A percentile compares a stretch with the other conserved stretches of the same genome.
Evolutionary conservation across 2,113 vertebrate species (phyloP).

Genomic region (Lagopus leucura): DNA sequence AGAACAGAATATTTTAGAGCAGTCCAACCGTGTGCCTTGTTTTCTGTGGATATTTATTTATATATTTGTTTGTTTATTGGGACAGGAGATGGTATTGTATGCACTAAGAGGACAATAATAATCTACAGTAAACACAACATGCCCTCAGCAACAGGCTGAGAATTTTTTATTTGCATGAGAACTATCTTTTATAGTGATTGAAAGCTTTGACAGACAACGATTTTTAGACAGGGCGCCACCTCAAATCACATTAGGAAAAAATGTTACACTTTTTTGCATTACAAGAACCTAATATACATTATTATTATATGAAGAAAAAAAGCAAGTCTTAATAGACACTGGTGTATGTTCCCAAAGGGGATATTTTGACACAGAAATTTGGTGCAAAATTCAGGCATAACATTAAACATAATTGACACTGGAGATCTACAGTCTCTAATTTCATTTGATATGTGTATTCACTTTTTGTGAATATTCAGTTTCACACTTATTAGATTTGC

Average conservation of each 20-base stretch:
- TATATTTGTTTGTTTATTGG: not conserved
- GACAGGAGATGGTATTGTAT: not conserved
- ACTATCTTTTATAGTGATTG: not conserved
- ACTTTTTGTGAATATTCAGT: not conserved
- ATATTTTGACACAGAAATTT: not conserved
- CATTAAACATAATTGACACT: rapidly evolving
- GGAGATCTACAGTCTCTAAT: not conserved
- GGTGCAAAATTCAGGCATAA: not conserved
- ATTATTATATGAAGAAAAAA: not conserved
- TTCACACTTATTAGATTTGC: not conserved
- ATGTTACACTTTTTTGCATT: not conserved
- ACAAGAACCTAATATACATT: not conserved
- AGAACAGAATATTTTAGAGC: not conserved
- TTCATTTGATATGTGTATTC: not conserved
- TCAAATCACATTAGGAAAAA: not conserved
- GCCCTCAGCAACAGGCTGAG: not conserved
- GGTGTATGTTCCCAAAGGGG: not conserved
- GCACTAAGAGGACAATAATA: not conserved
- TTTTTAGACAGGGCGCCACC: not conserved
- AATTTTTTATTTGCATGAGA: not conserved
- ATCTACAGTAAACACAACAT: not conserved
- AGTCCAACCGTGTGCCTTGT: not conserved
- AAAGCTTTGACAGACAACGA: not conserved
- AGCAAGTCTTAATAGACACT: conserved; percentile 10
- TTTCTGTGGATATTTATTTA: not conserved